phyloP scores from a whole-genome alignment of 2,797 vertebrate species.

The Pterois miles region DNA sequence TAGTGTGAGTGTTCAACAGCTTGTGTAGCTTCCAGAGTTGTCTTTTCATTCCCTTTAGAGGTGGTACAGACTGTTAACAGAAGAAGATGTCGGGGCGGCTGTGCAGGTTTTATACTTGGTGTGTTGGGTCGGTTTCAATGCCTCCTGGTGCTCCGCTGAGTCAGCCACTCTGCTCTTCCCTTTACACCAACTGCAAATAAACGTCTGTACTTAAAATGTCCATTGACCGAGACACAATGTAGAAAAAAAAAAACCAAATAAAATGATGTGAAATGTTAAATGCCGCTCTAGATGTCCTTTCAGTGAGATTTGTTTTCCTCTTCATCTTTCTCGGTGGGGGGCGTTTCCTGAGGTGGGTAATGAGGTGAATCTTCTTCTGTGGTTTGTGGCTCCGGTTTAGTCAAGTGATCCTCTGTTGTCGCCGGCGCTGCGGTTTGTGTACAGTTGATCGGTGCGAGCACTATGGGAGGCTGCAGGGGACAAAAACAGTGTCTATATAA shows the following conservation, averaged over 20 bases:
- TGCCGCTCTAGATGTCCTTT: slow-evolving; percentile 43
- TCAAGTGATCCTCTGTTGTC: slow-evolving; percentile 59
- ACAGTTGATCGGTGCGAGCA: slow-evolving; percentile 83
- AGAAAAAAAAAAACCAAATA: slow-evolving; percentile 34
- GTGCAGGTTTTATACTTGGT: not conserved
- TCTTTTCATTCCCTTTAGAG: slow-evolving; percentile 19
- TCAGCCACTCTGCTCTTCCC: slow-evolving; percentile 24
- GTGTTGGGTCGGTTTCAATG: slow-evolving; percentile 14
- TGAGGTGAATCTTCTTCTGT: slow-evolving; percentile 65
- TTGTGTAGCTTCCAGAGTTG: not conserved
- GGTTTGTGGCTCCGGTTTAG: slow-evolving; percentile 59
- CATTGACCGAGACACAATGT: slow-evolving; percentile 43
- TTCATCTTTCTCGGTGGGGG: slow-evolving; percentile 54
- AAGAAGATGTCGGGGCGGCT: not conserved
- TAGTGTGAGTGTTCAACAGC: not conserved
- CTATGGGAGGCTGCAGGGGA: slow-evolving; percentile 83
- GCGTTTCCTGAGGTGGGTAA: slow-evolving; percentile 60
- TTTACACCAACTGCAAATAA: slow-evolving; percentile 58
- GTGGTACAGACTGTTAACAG: not conserved
- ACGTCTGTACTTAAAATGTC: slow-evolving; percentile 50
- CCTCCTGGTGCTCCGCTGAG: slow-evolving; percentile 7
- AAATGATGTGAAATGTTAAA: slow-evolving; percentile 37
- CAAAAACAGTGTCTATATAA: slow-evolving; percentile 52
- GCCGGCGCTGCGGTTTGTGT: slow-evolving; percentile 75
- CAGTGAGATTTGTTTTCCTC: slow-evolving; percentile 74